phyloP scores from a whole-genome alignment of 2,113 vertebrate species.

The Podocnemis expansa region DNA sequence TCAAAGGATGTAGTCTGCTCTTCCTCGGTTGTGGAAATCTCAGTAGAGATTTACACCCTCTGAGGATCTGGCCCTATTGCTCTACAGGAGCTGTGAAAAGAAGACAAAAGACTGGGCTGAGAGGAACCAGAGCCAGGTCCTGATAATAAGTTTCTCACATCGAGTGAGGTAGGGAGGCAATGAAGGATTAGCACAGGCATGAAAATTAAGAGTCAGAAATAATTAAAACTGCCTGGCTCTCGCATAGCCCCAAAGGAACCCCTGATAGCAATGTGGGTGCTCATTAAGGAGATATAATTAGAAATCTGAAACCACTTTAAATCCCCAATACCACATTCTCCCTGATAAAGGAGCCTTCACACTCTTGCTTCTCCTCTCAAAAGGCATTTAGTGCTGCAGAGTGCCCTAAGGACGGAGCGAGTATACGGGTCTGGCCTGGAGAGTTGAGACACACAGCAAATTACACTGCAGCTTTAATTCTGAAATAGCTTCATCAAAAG shows the following conservation, averaged over 20 bases:
- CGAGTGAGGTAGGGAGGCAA: neutral
- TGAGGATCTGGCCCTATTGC: fast-evolving
- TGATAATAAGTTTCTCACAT: neutral
- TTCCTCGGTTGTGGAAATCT: neutral
- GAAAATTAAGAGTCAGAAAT: constrained; percentile 23
- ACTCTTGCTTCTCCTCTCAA: fast-evolving
- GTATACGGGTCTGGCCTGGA: neutral
- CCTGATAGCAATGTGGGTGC: constrained; percentile 39
- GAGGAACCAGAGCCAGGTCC: neutral
- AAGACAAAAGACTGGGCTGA: fast-evolving
- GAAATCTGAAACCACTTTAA: constrained; percentile 32
- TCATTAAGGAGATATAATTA: constrained; percentile 49
- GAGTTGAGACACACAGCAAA: fast-evolving
- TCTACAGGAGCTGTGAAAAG: neutral
- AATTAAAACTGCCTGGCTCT: constrained; percentile 3
- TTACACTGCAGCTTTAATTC: neutral
- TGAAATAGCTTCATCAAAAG: neutral
- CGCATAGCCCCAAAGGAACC: constrained; percentile 44
- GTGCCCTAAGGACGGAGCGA: neutral
- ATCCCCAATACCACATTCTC: neutral
- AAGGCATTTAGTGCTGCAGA: neutral
- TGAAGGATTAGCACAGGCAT: neutral
- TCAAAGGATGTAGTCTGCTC: neutral
- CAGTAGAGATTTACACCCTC: neutral
- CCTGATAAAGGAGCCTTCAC: fast-evolving